Base-by-base conservation (phyloP, 1,140 invertebrate species). In the Helicorthomorpha holstii region DNA sequence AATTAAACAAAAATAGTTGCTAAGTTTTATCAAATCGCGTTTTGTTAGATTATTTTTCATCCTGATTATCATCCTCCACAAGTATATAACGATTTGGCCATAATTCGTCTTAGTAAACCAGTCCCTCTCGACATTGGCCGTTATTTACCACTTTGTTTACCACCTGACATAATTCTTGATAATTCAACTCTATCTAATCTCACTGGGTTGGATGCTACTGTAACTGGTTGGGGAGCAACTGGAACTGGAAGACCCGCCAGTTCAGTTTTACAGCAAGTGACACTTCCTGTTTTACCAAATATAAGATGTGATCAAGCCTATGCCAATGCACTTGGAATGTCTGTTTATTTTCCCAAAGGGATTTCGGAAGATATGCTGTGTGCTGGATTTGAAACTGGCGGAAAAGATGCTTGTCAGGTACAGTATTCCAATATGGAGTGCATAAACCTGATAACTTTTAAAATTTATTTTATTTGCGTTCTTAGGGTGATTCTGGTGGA, bases 171-270 rank as follows among this genome's bases (percentile, higher is more conserved):
- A 34, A 7, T 7, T 7, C 16, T 34, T 7, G 29, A 34, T 16
- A n/a, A n/a, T n/a, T n/a, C n/a, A n/a, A n/a, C n/a, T n/a, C n/a
- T n/a, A n/a, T 34, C 29, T 7, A 34, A 34, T 34, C 72, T 92
- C 54, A 82, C 92, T 49, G 87, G 88, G 1, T 82, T 87, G 66
- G 89, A 86, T 61, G 89, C 84, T 7, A 92, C 86, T 0, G 85
- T 89, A 3, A 82, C 80, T 1, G 88, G 88, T 7, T 92, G 88
- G 88, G 88, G 88, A n/a, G 71, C 19, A 7, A 25, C 25, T 7
- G 19, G 44, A 25, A 22, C 44, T 10, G 44, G 44, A 22, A 19
- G 44, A 46, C 44, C 25, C 12, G 12, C 25, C 7, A 22, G 4
- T 22, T 7, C 19, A 7, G 25, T 46, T 22, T 19, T 46, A 7